Base-by-base conservation (phyloP, 2,888 invertebrate genomes). In the Biston stratarius region DNA sequence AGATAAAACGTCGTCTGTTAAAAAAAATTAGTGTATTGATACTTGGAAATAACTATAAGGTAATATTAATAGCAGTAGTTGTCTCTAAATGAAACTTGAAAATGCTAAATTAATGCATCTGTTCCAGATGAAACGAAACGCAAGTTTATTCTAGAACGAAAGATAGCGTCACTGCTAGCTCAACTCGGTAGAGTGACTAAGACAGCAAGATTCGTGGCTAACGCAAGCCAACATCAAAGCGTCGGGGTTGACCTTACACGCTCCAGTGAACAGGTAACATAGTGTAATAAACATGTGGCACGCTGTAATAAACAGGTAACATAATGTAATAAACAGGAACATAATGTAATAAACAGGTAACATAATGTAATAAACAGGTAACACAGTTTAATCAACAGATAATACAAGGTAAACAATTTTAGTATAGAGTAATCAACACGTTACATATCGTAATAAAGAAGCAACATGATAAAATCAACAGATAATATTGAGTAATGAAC, bases 61-160 rank as follows among this genome's bases (percentile, higher is more conserved):
- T 24, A 24, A 24, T 24, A 24, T 24, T 24, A 24, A 24, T 24
- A 24, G 24, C n/a, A n/a, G n/a, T 24, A 24, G 24, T 2, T 1
- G 24, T 38, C 38, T 38, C 38, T 9, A 9, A 38, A 38, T 8
- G 8, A 38, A 38, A 8, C 38, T 24, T 9, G 9, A 38, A 38
- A 38, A 8, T 38, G 11, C 9, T 10, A n/a, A 12, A 12, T 33
- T 0, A 38, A 38, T 24, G 24, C 24, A 24, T 67, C 36, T 49
- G 14, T 61, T 58, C 0, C 87, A 95, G 97, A 98, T 38, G 96
- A 96, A 0, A 97, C 96, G 0, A 97, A 97, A 60, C 95, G 99
- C 42, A 98, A 99, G 76, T 96, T 96, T 77, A 96, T 98, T 74
- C 97, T 99, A 85, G 96, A 97, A 70, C 97, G 97, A 76, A 98